Evolutionary conservation across 2,113 vertebrate genomes (phyloP).

Genomic region (Carollia perspicillata): DNA sequence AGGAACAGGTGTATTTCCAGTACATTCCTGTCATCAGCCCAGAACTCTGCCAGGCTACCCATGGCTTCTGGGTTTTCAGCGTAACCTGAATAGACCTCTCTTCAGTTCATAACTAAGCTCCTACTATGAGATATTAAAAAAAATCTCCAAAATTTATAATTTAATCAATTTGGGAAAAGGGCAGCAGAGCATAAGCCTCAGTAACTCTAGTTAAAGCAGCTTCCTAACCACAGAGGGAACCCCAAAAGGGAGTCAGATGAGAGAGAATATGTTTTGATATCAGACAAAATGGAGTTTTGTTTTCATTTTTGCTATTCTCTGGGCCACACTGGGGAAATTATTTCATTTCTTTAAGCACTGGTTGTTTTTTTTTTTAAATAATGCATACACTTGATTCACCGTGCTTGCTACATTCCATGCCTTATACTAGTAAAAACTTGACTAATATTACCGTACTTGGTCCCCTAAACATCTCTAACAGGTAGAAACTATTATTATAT

Average conservation of each 20-base stretch:
- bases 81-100: not conserved
- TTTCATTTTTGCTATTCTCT: not conserved
- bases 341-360: not conserved
- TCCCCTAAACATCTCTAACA: not conserved
- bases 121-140: not conserved
- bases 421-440: not conserved
- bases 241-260: not conserved
- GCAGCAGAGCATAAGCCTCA: not conserved
- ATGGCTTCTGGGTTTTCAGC: not conserved
- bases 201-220: not conserved
- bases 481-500: not conserved
- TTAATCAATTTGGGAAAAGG: not conserved
- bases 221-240: not conserved
- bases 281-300: not conserved
- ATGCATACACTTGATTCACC: not conserved
- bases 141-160: not conserved
- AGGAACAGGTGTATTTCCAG: not conserved
- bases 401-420: not conserved
- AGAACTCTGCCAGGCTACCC: not conserved
- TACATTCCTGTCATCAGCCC: not conserved
- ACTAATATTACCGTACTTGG: not conserved
- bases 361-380: not conserved
- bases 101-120: not conserved
- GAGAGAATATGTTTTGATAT: not conserved
- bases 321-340: not conserved